Percentiles rank a stretch among this genome's conserved stretches.
phyloP scores from a whole-genome alignment of 2,113 vertebrate genomes.

The Rissa tridactyla region DNA sequence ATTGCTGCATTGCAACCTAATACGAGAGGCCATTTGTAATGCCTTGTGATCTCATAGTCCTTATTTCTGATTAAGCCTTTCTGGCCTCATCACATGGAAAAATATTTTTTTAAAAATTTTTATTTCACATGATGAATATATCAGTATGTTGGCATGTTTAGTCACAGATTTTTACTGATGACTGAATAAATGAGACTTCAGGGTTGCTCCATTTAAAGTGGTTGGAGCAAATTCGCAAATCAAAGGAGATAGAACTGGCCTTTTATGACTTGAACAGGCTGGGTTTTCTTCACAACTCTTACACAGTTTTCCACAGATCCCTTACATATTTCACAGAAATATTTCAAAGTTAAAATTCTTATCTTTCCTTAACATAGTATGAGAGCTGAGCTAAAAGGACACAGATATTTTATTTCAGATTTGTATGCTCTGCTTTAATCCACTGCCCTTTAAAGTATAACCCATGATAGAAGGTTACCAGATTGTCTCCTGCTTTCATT shows the following conservation, averaged over 20 bases:
- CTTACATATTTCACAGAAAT: slow-evolving; percentile 39
- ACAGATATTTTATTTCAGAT: slow-evolving; percentile 36
- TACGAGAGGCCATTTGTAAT: not conserved
- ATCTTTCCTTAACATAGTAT: not conserved
- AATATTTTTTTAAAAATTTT: not conserved
- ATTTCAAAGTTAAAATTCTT: slow-evolving; percentile 32
- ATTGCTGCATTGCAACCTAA: not conserved
- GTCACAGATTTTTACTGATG: not conserved
- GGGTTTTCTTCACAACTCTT: slow-evolving; percentile 26
- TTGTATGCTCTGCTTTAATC: slow-evolving; percentile 29
- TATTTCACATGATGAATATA: not conserved
- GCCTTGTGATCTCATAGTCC: not conserved
- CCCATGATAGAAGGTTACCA: slow-evolving; percentile 9
- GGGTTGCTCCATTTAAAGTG: not conserved
- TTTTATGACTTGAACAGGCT: slow-evolving; percentile 12
- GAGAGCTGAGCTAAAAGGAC: slow-evolving; percentile 20
- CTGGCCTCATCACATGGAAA: not conserved
- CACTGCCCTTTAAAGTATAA: slow-evolving; percentile 40
- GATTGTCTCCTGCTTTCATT: slow-evolving; percentile 13
- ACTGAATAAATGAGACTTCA: not conserved
- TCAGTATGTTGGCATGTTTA: not conserved
- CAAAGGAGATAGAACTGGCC: not conserved
- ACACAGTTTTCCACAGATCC: not conserved
- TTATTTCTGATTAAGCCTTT: not conserved
- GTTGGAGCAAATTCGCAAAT: slow-evolving; percentile 12